These are phyloP conservation scores for Himalopsyche japonica DNA, from an alignment of 2,888 invertebrate species.

Conservation along the genomic window DNA sequence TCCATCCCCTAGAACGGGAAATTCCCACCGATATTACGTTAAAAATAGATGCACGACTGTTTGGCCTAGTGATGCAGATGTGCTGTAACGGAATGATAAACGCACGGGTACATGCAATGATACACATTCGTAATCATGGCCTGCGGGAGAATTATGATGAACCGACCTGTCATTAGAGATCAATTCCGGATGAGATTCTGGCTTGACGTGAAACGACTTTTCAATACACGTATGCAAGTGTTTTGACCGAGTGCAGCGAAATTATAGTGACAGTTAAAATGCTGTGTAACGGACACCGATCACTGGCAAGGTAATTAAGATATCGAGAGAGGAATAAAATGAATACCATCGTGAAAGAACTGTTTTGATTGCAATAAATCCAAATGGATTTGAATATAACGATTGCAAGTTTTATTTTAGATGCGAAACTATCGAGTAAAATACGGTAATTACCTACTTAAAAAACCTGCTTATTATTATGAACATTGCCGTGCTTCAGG, in stretches of 20 bases:
- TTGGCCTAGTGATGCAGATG: conserved; percentile 3
- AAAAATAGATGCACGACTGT: neutral
- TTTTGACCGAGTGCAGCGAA: conserved; percentile 1
- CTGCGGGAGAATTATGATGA: neutral
- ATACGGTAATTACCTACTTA: no score
- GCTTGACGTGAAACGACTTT: neutral
- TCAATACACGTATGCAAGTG: neutral
- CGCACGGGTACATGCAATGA: neutral
- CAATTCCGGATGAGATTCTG: neutral
- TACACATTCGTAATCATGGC: conserved; percentile 3
- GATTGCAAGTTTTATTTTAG: no score
- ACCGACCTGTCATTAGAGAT: neutral
- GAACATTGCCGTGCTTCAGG: no score
- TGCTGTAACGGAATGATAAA: neutral
- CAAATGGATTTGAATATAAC: no score
- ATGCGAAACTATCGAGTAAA: no score
- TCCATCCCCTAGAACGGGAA: neutral
- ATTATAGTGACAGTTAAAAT: neutral
- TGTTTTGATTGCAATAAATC: no score
- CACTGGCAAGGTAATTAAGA: neutral
- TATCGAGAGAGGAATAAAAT: no score
- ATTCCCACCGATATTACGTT: neutral
- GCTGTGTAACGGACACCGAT: neutral
- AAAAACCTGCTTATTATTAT: no score
- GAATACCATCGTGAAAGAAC: no score